Conservation (phyloP, 2,113 vertebrate genomes). For the Phalacrocorax brasilianus region DNA sequence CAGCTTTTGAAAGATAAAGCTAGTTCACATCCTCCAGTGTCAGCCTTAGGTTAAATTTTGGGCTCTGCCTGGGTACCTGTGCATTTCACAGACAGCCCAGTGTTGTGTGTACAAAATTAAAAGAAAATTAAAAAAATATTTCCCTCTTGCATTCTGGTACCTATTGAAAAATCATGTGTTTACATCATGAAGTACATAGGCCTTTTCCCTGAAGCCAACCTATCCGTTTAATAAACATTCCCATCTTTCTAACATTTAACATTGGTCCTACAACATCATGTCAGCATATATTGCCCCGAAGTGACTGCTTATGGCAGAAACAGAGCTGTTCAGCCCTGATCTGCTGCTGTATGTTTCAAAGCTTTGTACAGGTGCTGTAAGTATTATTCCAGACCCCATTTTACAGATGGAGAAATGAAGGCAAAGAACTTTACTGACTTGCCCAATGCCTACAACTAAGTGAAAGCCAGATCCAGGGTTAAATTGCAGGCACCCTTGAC, state of each 20-base stretch:
- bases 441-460: not conserved
- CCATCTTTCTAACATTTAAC: not conserved
- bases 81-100: not conserved
- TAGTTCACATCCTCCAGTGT: not conserved
- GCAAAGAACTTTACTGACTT: not conserved
- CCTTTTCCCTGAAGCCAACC: not conserved
- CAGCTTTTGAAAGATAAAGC: conserved; percentile 25
- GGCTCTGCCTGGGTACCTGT: not conserved
- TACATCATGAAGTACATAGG: not conserved
- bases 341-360: not conserved
- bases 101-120: not conserved
- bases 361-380: not conserved
- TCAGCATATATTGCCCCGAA: not conserved
- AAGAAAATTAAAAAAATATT: not conserved
- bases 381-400: not conserved
- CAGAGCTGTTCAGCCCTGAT: not conserved
- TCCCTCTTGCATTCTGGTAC: not conserved
- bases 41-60: conserved; percentile 3
- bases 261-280: not conserved
- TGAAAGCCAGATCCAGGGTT: not conserved
- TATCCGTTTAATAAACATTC: not conserved
- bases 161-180: not conserved
- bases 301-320: not conserved
- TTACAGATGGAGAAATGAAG: not conserved
- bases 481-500: not conserved